Evolutionary conservation across 2,888 invertebrate species (phyloP).

Genomic region (Plusia festucae): DNA sequence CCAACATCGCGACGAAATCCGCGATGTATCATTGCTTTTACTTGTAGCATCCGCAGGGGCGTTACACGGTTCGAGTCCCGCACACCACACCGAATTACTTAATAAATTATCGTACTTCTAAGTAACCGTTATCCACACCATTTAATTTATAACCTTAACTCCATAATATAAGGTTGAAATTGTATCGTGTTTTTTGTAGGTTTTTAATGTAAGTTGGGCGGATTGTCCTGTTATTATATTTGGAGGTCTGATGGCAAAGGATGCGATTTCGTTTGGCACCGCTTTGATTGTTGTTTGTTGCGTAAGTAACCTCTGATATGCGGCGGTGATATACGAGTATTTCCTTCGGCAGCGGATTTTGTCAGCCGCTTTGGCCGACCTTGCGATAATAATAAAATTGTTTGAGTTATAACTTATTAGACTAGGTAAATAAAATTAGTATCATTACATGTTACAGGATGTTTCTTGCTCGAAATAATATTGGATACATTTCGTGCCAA

Average conservation of each 20-base stretch:
- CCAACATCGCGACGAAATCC: constrained; percentile 78
- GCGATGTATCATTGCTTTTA: constrained; percentile 85
- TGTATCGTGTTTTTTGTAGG: constrained; percentile 5
- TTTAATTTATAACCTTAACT: constrained; percentile 41
- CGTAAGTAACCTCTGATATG: constrained; percentile 52
- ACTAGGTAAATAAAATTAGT: not conserved
- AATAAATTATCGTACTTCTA: constrained; percentile 69
- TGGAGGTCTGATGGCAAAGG: constrained; percentile 77
- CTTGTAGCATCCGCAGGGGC: constrained; percentile 82
- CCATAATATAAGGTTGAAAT: constrained; percentile 16
- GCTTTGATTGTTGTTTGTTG: constrained; percentile 61
- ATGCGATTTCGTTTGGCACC: constrained; percentile 80
- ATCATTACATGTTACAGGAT: no score
- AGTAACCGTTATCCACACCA: constrained; percentile 31
- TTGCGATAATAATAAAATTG: not conserved
- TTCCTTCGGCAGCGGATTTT: constrained; percentile 49
- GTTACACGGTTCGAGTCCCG: constrained; percentile 76
- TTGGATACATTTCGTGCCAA: no score
- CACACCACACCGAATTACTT: constrained; percentile 71
- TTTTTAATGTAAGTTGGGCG: constrained; percentile 45
- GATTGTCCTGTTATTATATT: constrained; percentile 80
- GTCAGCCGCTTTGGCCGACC: constrained; percentile 34
- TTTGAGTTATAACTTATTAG: not conserved
- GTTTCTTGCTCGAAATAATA: not conserved
- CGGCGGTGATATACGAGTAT: constrained; percentile 45